Evolutionary conservation across 2,797 vertebrate genomes (phyloP), one percentile per base, ranked within the genome.

Genomic region (Agapornis canus): DNA sequence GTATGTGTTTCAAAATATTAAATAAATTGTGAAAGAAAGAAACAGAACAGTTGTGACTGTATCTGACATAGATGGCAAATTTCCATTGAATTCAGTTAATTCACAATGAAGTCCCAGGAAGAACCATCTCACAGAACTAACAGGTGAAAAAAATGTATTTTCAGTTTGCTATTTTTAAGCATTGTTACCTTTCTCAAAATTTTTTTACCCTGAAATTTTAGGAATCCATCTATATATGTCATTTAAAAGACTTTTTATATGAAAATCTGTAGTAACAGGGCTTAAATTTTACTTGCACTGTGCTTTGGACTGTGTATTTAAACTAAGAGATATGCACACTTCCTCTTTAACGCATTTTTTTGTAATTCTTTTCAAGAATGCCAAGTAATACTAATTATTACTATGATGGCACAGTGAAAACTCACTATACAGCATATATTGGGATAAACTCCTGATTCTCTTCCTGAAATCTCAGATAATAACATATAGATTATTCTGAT

Each of bases 401-500:
- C 65, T 59, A 13, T 81, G 61, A 26, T 2, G 2, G 26, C 45
- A 48, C 51, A 81, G 80, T 60, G 18, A 85, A 42, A 82, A 31
- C 79, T 87, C 35, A 12, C 57, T 63, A 7, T 29, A 59, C 29
- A 27, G 21, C 25, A 10, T 64, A 71, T 37, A 59, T 84, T 1
- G 10, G 70, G 54, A 70, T 83, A 86, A 96, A 87, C 23, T 82
- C 45, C 81, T 64, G 54, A 88, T 83, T 89, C 45, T 78, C 6
- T 42, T 86, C 70, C 82, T 73, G 85, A 90, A 87, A 51, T 57
- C 63, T 89, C 31, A 47, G 48, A 64, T 92, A 65, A 47, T 82
- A 84, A 86, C 80, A 76, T 59, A 27, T 6, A 57, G 79, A 88
- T 91, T 84, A 85, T 96, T 93, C 70, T 95, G 81, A 85, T 96